Conservation (phyloP, 2,113 vertebrate species). For the Sclerurus mexicanus region DNA sequence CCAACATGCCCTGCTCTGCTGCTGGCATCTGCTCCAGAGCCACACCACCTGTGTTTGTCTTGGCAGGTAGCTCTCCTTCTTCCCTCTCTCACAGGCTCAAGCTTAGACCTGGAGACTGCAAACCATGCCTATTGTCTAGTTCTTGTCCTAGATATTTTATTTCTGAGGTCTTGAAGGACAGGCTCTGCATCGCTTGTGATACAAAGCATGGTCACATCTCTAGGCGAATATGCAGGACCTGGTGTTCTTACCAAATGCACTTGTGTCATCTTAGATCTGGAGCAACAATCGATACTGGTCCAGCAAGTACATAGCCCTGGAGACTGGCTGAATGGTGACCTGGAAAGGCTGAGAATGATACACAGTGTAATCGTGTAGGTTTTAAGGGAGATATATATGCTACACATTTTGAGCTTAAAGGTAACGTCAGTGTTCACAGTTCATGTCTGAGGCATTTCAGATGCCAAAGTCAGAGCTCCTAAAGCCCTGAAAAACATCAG, state of each 20-base stretch:
- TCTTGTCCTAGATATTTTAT: neutral
- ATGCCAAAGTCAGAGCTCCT: neutral
- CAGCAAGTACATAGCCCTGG: slow-evolving; percentile 42
- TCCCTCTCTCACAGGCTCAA: neutral
- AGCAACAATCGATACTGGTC: slow-evolving; percentile 37
- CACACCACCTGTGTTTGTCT: neutral
- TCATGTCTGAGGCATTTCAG: neutral
- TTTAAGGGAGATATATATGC: neutral
- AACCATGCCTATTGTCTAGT: neutral
- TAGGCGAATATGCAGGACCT: neutral
- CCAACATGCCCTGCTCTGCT: neutral
- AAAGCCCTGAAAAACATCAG: neutral
- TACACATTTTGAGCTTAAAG: neutral
- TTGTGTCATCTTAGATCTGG: neutral
- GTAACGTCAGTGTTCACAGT: neutral
- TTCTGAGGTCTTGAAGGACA: neutral
- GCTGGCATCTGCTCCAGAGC: neutral
- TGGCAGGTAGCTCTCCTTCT: neutral
- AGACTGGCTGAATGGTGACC: neutral
- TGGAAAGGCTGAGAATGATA: neutral
- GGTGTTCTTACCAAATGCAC: slow-evolving; percentile 32
- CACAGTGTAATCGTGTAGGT: neutral
- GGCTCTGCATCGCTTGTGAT: fast-evolving
- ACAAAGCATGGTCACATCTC: neutral
- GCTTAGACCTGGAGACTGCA: neutral